phyloP scores from a whole-genome alignment of 2,113 vertebrate genomes.

The Python bivittatus region DNA sequence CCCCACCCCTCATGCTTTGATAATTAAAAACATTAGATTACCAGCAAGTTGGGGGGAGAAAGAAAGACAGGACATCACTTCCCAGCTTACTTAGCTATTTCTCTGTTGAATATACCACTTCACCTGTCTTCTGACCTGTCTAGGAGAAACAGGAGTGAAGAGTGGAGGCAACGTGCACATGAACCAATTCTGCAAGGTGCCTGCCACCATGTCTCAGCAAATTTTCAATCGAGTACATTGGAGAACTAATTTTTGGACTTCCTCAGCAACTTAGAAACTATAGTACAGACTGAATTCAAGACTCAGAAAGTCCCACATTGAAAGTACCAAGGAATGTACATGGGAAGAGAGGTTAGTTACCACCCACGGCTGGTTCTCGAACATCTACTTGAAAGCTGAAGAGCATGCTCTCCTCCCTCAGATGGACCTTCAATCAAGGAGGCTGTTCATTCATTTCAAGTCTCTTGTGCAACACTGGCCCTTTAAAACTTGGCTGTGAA shows the following conservation, averaged over 20 bases:
- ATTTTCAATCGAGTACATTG: not conserved
- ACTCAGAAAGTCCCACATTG: not conserved
- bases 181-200: not conserved
- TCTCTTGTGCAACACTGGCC: not conserved
- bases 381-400: not conserved
- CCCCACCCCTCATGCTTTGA: not conserved
- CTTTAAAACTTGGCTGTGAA: not conserved
- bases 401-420: fast-evolving
- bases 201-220: not conserved
- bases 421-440: not conserved
- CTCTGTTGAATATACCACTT: not conserved
- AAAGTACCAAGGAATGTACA: not conserved
- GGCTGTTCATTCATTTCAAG: not conserved
- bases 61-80: not conserved
- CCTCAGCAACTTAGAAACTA: not conserved
- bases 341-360: not conserved
- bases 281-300: not conserved
- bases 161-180: not conserved
- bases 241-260: not conserved
- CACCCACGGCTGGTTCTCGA: not conserved
- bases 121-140: not conserved
- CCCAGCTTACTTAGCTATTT: not conserved
- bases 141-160: not conserved
- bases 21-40: not conserved
- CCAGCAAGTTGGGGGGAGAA: not conserved